phyloP scores from a whole-genome alignment of 2,113 vertebrate genomes.

The Petrocephalus microphthalmus region DNA sequence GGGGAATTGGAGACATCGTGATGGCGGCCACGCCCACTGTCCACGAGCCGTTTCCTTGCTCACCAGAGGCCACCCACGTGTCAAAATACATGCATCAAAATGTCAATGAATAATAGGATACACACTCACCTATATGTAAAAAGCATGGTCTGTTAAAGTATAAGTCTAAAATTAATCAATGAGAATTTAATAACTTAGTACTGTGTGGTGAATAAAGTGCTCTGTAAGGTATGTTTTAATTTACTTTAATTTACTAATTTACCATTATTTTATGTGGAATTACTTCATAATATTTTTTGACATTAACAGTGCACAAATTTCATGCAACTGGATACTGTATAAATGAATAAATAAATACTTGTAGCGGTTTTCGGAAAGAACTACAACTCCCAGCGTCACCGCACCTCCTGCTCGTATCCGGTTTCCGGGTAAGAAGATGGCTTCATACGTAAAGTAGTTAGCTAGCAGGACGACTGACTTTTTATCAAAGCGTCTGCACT shows the following conservation, averaged over 20 bases:
- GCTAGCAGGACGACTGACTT: constrained; percentile 30
- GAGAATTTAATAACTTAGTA: background rate
- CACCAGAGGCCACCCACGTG: constrained; percentile 24
- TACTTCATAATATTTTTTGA: background rate
- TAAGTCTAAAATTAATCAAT: background rate
- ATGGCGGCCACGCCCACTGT: constrained; percentile 53
- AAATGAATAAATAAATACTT: background rate
- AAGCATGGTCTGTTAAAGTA: background rate
- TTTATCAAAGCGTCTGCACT: background rate
- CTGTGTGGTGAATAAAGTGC: background rate
- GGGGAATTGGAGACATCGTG: constrained; percentile 49
- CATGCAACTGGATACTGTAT: background rate
- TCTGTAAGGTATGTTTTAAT: background rate
- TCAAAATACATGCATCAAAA: background rate
- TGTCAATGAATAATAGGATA: background rate
- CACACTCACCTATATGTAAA: background rate
- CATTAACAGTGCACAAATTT: background rate
- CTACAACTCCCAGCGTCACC: constrained; percentile 45
- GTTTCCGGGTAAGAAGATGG: constrained; percentile 46
- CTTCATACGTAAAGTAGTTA: constrained; percentile 42
- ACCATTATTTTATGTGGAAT: background rate
- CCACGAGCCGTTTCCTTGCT: constrained; percentile 51
- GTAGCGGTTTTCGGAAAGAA: constrained; percentile 5
- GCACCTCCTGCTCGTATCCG: constrained; percentile 10
- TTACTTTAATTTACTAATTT: no score